These are phyloP conservation scores for Chionoecetes opilio DNA, from an alignment of 1,140 invertebrate genomes.

Conservation along the genomic window DNA sequence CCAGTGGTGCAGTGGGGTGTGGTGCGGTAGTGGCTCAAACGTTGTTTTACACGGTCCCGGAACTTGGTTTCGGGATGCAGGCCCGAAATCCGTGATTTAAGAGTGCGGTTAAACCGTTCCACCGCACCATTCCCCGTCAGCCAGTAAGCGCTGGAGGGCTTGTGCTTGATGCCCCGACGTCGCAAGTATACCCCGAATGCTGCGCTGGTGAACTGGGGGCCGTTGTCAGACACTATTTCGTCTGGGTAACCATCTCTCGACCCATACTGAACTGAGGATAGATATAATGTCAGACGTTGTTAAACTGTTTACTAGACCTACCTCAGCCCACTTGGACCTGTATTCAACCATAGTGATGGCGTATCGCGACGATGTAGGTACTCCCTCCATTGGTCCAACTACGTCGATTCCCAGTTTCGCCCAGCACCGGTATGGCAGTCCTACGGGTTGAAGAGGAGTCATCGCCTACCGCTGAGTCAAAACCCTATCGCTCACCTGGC, in stretches of 20 bases:
- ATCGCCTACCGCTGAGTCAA: neutral
- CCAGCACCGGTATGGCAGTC: constrained; percentile 50
- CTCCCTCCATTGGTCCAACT: constrained; percentile 56
- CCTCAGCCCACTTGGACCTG: too few relatives aligned
- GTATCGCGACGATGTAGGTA: constrained; percentile 49
- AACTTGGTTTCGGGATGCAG: too few relatives aligned
- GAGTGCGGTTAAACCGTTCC: too few relatives aligned
- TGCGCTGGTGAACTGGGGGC: constrained; percentile 67
- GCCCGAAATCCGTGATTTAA: too few relatives aligned
- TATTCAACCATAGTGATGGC: constrained; percentile 67
- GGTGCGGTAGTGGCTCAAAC: too few relatives aligned
- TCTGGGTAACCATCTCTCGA: constrained; percentile 49
- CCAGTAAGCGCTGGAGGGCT: too few relatives aligned
- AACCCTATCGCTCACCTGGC: constrained; percentile 63
- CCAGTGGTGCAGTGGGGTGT: too few relatives aligned
- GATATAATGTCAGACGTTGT: constrained; percentile 65
- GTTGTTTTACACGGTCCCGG: too few relatives aligned
- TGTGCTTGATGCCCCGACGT: too few relatives aligned
- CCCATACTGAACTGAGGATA: constrained; percentile 56
- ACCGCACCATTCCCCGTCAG: too few relatives aligned
- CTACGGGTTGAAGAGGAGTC: constrained; percentile 45
- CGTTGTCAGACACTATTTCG: constrained; percentile 70
- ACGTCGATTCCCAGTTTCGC: constrained; percentile 69
- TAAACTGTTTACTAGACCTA: constrained; percentile 35
- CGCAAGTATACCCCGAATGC: too few relatives aligned